Conservation (phyloP, 2,113 vertebrate genomes). For the Neoarius graeffei region DNA sequence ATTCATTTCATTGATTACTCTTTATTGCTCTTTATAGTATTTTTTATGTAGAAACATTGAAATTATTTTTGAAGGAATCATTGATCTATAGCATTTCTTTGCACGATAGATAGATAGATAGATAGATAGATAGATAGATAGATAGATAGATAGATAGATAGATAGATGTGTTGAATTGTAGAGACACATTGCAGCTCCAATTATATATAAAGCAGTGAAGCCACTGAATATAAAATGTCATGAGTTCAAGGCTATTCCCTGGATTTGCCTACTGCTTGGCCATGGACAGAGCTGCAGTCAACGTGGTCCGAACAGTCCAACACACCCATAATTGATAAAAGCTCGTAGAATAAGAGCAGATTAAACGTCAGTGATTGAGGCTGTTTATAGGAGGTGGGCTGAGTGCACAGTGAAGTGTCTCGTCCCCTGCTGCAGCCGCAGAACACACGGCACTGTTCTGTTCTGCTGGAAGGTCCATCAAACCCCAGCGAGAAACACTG, state of each 20-base stretch:
- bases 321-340: background rate
- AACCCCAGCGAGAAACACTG: background rate
- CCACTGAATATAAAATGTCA: background rate
- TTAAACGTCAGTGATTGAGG: background rate
- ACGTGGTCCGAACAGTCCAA: background rate
- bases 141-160: too few relatives aligned
- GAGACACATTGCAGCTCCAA: too few relatives aligned
- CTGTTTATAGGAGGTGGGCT: constrained; percentile 4
- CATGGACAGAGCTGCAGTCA: background rate
- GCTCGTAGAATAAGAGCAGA: constrained; percentile 17
- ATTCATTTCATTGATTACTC: too few relatives aligned
- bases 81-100: too few relatives aligned
- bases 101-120: too few relatives aligned
- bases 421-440: constrained; percentile 56
- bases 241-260: background rate
- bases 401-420: constrained; percentile 35
- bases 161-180: too few relatives aligned
- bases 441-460: background rate
- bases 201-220: background rate
- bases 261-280: background rate
- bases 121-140: too few relatives aligned
- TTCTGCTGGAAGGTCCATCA: background rate
- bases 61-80: too few relatives aligned
- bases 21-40: too few relatives aligned
- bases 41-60: too few relatives aligned